Conservation (phyloP, 1,140 invertebrate species). For the Spodoptera litura region DNA sequence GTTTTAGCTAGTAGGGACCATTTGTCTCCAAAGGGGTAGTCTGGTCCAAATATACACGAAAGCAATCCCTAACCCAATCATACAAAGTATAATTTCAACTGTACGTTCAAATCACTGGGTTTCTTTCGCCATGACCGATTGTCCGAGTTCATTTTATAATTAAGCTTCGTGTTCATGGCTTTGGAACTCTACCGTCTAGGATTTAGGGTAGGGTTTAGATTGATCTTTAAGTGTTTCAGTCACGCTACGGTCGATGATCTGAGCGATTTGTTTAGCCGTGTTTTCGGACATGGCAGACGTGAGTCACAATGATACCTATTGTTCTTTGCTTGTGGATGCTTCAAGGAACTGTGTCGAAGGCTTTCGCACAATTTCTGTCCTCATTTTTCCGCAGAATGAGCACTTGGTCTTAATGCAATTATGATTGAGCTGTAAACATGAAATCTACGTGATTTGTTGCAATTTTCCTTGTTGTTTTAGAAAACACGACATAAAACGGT, state of each 20-base stretch:
- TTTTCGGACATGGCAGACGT: conserved; percentile 1
- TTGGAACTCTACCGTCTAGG: not conserved
- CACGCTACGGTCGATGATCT: conserved; percentile 28
- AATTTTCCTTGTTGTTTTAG: not conserved
- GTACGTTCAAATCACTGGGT: conserved; percentile 6
- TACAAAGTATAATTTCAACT: not conserved
- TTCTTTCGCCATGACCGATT: conserved; percentile 27
- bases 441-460: not conserved
- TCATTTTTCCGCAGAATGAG: too few species aligned
- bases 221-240: not conserved
- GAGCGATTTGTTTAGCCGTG: conserved; percentile 14
- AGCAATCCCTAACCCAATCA: not conserved
- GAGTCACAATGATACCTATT: not conserved
- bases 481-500: too few species aligned
- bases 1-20: not conserved
- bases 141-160: conserved; percentile 26
- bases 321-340: not conserved
- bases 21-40: not conserved
- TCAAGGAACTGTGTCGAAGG: conserved; percentile 2
- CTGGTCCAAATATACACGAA: not conserved
- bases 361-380: not conserved
- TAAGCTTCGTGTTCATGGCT: not conserved
- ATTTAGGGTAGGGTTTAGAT: not conserved
- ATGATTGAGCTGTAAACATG: not conserved
- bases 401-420: too few species aligned